Base-by-base conservation (phyloP, 2,113 vertebrate species). In the Pterophyllum scalare region DNA sequence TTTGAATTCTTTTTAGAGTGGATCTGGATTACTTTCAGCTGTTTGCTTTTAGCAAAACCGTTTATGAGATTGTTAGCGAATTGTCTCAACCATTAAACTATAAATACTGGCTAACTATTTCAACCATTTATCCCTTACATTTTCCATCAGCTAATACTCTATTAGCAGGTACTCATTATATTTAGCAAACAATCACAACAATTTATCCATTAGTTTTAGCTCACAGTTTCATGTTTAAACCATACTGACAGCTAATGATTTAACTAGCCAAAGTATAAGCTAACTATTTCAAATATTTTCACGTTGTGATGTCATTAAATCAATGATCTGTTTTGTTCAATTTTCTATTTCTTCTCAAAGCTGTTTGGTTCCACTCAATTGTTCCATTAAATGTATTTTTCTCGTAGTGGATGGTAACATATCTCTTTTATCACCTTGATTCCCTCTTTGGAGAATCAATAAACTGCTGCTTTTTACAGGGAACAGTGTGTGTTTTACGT, bases 1-100 rank as follows among this genome's bases (percentile, higher is more conserved):
- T 72, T 54, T 54, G 19, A 72, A 54, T 52, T 72, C 26, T n/a
- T 54, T 28, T 54, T 72, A 5, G 20, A 52, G 46, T 33, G 17
- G 65, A 72, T 72, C 24, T 52, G 46, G 26, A 72, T 72, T 72
- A n/a, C 67, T 54, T 72, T 72, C 43, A 72, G 46, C 46, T 54
- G 46, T 72, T 72, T 72, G 26, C 43, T 72, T 72, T 72, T 52
- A 54, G 67, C 17, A 0, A 72, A n/a, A 52, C 49, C 2, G 6
- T n/a, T 72, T 19, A 72, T 72, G 0, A 0, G 11, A 72, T 14
- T 52, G 6, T 54, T 14, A 72, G 46, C 9, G 1, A 72, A 33
- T 17, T 72, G 26, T 33, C 67, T 72, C 26, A 70, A 17, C 43
- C 17, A 20, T 70, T 52, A 49, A 70, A 49, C 5, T 70, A 70